Conservation (phyloP, 2,888 invertebrate genomes). For the Abrostola tripartita region DNA sequence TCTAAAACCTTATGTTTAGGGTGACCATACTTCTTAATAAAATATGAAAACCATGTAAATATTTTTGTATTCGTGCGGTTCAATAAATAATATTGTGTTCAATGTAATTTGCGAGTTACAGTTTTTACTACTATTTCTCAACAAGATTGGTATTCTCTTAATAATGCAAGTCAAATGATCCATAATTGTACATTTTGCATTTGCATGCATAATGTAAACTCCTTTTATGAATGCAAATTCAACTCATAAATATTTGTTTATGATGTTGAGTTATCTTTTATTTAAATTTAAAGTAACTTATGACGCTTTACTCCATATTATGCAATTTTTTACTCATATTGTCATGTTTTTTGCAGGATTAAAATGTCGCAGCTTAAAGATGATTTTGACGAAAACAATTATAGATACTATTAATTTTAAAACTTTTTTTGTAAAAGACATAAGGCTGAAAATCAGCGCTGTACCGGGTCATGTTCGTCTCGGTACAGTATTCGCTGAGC, state of each 20-base stretch:
- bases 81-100: not conserved
- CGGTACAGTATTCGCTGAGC: too few relatives aligned
- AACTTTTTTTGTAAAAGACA: too few relatives aligned
- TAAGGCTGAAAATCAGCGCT: too few relatives aligned
- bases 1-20: slow-evolving; percentile 69
- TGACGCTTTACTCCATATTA: not conserved
- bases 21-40: slow-evolving; percentile 48
- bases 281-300: not conserved
- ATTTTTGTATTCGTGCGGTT: not conserved
- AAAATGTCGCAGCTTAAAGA: not conserved
- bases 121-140: not conserved
- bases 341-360: not conserved
- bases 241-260: not conserved
- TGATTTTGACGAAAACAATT: too few relatives aligned
- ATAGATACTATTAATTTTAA: not conserved
- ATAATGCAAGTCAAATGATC: not conserved
- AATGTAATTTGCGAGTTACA: not conserved
- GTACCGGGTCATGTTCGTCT: too few relatives aligned
- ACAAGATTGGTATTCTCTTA: not conserved
- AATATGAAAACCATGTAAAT: not conserved
- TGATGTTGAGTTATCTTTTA: slow-evolving; percentile 1
- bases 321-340: not conserved
- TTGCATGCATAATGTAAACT: slow-evolving; percentile 1
- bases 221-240: not conserved
- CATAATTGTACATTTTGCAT: slow-evolving; percentile 13